Evolutionary conservation across 2,888 invertebrate genomes (phyloP).

Genomic region (Seira musarum): DNA sequence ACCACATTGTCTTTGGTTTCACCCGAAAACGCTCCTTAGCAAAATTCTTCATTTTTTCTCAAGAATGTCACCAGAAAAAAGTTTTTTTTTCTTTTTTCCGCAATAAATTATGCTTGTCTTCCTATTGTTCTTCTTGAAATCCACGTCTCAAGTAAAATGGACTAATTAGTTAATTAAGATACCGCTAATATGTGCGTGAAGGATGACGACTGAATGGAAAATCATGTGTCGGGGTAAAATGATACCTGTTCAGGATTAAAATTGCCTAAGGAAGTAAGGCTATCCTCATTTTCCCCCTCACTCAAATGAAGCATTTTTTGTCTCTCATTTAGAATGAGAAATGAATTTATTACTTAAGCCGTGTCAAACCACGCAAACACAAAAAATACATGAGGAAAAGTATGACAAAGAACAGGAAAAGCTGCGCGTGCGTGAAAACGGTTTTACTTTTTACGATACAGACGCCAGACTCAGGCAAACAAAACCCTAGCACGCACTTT

Average conservation of each 20-base stretch:
- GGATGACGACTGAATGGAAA: not conserved
- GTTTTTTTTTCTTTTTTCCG: no score
- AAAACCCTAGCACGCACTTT: not conserved
- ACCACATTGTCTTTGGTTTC: no score
- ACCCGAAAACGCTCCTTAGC: no score
- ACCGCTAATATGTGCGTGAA: not conserved
- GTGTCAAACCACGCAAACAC: no score
- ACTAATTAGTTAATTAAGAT: slow-evolving; percentile 2
- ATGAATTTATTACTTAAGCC: not conserved
- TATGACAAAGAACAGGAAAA: not conserved
- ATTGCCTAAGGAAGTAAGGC: no score
- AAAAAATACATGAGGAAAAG: no score
- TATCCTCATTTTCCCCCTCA: no score
- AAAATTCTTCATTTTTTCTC: no score
- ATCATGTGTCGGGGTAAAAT: not conserved
- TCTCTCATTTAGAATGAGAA: not conserved
- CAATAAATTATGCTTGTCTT: no score
- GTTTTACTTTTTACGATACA: not conserved
- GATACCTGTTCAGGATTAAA: no score
- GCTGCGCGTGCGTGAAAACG: not conserved
- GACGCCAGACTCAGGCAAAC: not conserved
- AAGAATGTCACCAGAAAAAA: no score
- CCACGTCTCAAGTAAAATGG: not conserved
- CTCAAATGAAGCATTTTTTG: not conserved
- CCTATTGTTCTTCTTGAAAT: not conserved